Conservation (phyloP, 2,888 invertebrate species). For the Lasioglossum villosulum region DNA sequence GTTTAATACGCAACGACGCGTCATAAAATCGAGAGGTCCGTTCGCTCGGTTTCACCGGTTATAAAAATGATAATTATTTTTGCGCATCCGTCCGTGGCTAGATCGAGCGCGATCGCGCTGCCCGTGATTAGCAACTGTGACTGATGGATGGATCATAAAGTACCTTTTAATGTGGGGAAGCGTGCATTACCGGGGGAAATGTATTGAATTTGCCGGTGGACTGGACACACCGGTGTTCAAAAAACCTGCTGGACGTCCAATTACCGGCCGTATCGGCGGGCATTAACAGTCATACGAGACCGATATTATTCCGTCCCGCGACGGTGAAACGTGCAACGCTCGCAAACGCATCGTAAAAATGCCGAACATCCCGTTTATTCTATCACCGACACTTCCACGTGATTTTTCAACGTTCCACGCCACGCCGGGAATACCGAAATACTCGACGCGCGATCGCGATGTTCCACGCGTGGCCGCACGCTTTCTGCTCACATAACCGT, state of each 20-base stretch:
- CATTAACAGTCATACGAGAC: slow-evolving; percentile 48
- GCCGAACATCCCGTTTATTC: slow-evolving; percentile 22
- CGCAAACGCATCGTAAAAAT: slow-evolving; percentile 44
- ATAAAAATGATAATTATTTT: slow-evolving; percentile 49
- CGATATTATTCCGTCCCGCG: slow-evolving; percentile 44
- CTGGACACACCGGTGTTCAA: slow-evolving; percentile 35
- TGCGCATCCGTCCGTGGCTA: slow-evolving; percentile 37
- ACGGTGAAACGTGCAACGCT: slow-evolving; percentile 38
- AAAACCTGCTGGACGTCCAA: slow-evolving; percentile 46
- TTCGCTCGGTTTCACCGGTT: slow-evolving; percentile 28
- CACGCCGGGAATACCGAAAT: slow-evolving; percentile 35
- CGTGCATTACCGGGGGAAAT: slow-evolving; percentile 50
- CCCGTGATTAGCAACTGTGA: slow-evolving; percentile 56
- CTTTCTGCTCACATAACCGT: slow-evolving; percentile 13
- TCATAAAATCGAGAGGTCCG: slow-evolving; percentile 13
- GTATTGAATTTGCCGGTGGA: slow-evolving; percentile 58
- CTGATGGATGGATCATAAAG: slow-evolving; percentile 57
- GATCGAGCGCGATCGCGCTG: slow-evolving; percentile 32
- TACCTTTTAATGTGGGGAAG: slow-evolving; percentile 53
- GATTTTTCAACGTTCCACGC: slow-evolving; percentile 46
- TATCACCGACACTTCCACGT: slow-evolving; percentile 84
- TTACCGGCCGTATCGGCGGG: slow-evolving; percentile 52
- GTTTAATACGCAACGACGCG: not conserved
- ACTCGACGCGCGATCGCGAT: slow-evolving; percentile 26
- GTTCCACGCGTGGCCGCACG: slow-evolving; percentile 10